Percentiles rank a stretch among this genome's conserved stretches.
phyloP scores from a whole-genome alignment of 1,140 invertebrate species.

The Drosophila leontia region DNA sequence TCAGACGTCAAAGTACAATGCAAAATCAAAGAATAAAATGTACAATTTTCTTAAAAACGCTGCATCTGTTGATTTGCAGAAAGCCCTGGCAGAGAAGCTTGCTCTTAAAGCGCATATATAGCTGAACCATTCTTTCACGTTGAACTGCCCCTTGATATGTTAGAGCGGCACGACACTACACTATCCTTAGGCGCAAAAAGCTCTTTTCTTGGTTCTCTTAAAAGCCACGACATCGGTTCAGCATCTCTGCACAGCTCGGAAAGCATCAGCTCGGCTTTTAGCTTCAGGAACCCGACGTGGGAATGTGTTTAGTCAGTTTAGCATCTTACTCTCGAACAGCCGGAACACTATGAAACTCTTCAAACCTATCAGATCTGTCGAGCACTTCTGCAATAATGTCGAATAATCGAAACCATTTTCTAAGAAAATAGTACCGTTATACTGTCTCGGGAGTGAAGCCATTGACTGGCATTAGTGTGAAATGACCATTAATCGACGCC shows the following conservation, averaged over 20 bases:
- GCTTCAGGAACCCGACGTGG: slow-evolving; percentile 4
- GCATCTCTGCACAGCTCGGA: slow-evolving; percentile 26
- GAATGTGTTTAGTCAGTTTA: slow-evolving; percentile 36
- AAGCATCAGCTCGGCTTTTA: slow-evolving; percentile 30
- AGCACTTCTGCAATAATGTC: neutral
- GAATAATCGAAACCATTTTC: neutral
- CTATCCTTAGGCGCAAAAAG: neutral
- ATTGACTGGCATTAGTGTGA: neutral
- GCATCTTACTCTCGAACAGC: slow-evolving; percentile 23
- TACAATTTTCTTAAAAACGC: neutral
- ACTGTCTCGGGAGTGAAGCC: neutral
- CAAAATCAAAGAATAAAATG: neutral
- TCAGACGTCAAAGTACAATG: neutral
- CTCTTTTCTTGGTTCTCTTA: slow-evolving; percentile 50
- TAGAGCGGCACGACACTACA: slow-evolving; percentile 36
- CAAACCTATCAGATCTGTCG: neutral
- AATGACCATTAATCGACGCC: neutral
- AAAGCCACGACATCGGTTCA: slow-evolving; percentile 18
- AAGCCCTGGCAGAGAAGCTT: neutral
- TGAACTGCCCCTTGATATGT: neutral
- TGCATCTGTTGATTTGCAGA: neutral
- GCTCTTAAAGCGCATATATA: neutral
- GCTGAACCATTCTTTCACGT: neutral
- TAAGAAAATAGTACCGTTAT: neutral
- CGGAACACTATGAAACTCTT: neutral